Conservation (phyloP, 2,888 invertebrate species). For the Cyaniris semiargus region DNA sequence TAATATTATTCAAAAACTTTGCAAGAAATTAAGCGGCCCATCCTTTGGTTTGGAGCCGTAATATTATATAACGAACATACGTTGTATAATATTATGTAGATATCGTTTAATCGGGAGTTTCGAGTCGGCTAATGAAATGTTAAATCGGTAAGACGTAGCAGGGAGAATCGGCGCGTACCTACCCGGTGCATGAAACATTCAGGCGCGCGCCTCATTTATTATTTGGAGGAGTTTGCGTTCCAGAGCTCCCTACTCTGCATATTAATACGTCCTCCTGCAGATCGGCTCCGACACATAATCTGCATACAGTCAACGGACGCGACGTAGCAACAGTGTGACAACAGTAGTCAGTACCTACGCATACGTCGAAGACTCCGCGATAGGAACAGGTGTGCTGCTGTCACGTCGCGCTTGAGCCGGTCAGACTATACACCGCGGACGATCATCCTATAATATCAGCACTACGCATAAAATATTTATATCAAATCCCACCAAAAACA, state of each 20-base stretch:
- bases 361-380: too few relatives aligned
- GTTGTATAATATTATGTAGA: too few relatives aligned
- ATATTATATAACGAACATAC: too few relatives aligned
- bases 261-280: conserved; percentile 1
- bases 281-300: neutral
- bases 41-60: neutral
- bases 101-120: conserved; percentile 5
- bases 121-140: neutral
- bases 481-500: too few relatives aligned
- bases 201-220: neutral
- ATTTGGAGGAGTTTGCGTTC: conserved; percentile 1
- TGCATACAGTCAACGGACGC: too few relatives aligned
- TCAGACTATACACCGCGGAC: too few relatives aligned
- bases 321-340: too few relatives aligned
- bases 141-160: neutral
- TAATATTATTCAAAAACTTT: neutral
- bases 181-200: neutral
- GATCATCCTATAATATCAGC: too few relatives aligned
- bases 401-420: neutral
- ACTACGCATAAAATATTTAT: too few relatives aligned
- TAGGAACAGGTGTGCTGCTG: too few relatives aligned
- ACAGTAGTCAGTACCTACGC: too few relatives aligned
- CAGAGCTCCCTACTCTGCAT: neutral
- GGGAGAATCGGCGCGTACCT: neutral
- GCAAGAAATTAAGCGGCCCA: too few relatives aligned